Evolutionary conservation across 2,113 vertebrate genomes (phyloP), one percentile per base, ranked within the genome.

Genomic region (Oenanthe melanoleuca): DNA sequence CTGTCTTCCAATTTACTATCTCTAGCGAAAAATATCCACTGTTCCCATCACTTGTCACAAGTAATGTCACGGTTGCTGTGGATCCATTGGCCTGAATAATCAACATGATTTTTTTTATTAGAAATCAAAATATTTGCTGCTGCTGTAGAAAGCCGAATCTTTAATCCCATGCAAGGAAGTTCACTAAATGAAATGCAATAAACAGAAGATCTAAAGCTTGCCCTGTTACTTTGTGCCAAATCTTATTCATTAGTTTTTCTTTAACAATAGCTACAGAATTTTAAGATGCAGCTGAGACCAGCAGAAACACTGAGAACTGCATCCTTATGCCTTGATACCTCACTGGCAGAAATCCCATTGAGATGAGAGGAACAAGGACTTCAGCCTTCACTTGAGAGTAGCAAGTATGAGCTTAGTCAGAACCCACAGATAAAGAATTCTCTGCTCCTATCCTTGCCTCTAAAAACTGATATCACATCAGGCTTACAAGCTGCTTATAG

Each of bases 1-100:
- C 89, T 95, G 65, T 84, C 80, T 96, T 74, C 45, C 63, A 92
- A 66, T 93, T 96, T 95, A 89, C 83, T 92, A 19, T 87, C 86
- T 95, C 59, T 75, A 70, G 93, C 4, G 0, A 93, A 93, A 95
- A 94, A 93, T 65, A 95, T 56, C 66, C 87, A 60, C 44, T 63
- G 20, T 91, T 94, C 49, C 78, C 75, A 34, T 91, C 94, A 71
- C 92, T 93, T 97, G 96, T 93, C 96, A 95, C 81, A 91, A 94
- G 49, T 71, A 94, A 95, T 95, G 92, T 95, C 92, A 96, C 8
- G 79, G 80, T 93, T 93, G 74, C 88, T 92, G 75, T 93, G 74
- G 86, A 90, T 93, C 86, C 81, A 79, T 82, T 93, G 93, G 92
- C 93, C 78, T 86, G 92, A 92, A 95, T 96, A 93, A 96, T 92